Percentiles rank a stretch among this genome's conserved stretches.
Evolutionary conservation across 2,797 vertebrate species (phyloP).

Genomic region (Xyrichtys novacula): DNA sequence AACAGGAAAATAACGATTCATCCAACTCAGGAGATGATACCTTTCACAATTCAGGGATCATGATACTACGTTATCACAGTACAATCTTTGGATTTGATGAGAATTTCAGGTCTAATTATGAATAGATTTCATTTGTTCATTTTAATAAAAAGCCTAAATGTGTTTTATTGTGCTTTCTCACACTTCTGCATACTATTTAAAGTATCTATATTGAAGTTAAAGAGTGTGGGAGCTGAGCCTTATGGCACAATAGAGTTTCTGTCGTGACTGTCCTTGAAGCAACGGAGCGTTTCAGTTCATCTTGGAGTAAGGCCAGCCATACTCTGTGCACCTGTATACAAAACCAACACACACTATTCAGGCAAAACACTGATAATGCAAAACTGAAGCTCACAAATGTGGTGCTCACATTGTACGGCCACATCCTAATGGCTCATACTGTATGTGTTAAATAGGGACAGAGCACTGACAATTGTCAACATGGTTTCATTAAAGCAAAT

Average conservation of each 20-base stretch:
- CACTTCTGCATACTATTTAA: too few species aligned
- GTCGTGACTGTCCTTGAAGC: conserved; percentile 1
- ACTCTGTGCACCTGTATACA: background rate
- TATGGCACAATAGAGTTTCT: conserved; percentile 9
- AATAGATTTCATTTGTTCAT: too few species aligned
- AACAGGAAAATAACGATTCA: too few species aligned
- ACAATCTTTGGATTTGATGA: too few species aligned
- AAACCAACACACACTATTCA: background rate
- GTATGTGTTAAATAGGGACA: background rate
- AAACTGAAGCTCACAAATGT: background rate
- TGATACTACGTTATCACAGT: too few species aligned
- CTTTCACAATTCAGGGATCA: too few species aligned
- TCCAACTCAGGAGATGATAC: too few species aligned
- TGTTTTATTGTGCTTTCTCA: too few species aligned
- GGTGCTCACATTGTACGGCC: background rate
- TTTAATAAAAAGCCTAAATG: too few species aligned
- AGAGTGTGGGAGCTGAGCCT: background rate
- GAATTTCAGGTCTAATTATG: too few species aligned
- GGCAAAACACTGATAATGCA: background rate
- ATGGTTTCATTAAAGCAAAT: too few species aligned
- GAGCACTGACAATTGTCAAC: background rate
- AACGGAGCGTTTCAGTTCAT: conserved; percentile 24
- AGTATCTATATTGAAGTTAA: too few species aligned
- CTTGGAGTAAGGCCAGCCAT: background rate
- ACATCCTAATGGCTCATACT: background rate